Percentiles rank a stretch among this genome's conserved stretches.
These are phyloP conservation scores for Odocoileus hemionus DNA, from an alignment of 2,113 vertebrate genomes.

Conservation along the genomic window DNA sequence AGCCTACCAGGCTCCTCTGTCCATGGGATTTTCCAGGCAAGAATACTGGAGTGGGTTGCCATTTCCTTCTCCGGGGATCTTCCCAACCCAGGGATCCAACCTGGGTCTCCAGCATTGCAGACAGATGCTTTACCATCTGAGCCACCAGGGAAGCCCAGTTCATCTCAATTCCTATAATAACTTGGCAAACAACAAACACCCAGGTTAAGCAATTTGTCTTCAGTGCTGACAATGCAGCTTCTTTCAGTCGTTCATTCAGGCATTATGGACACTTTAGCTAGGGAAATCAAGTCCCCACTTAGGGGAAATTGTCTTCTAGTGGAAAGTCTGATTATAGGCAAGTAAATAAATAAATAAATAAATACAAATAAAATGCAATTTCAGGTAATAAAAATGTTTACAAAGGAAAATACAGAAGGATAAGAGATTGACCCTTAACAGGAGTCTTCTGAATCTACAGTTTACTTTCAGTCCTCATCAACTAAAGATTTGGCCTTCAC, in stretches of 20 bases:
- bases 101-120: too few species aligned
- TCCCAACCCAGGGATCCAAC: too few species aligned
- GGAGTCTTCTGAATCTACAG: not conserved
- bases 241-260: not conserved
- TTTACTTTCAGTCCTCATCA: not conserved
- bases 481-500: not conserved
- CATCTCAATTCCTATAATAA: not conserved
- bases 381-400: not conserved
- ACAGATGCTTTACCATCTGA: too few species aligned
- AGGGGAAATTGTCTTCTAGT: not conserved
- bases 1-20: too few species aligned
- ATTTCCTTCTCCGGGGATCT: too few species aligned
- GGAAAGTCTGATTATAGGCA: not conserved
- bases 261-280: not conserved
- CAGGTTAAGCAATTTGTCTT: not conserved
- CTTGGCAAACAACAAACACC: not conserved
- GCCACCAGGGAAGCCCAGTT: not conserved
- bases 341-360: not conserved
- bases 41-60: too few species aligned
- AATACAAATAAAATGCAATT: not conserved
- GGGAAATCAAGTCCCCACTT: not conserved
- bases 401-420: not conserved
- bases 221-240: not conserved
- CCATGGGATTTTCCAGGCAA: too few species aligned
- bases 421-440: not conserved